These are phyloP conservation scores for Corbicula japonica DNA, from an alignment of 2,888 invertebrate genomes.

Conservation along the genomic window DNA sequence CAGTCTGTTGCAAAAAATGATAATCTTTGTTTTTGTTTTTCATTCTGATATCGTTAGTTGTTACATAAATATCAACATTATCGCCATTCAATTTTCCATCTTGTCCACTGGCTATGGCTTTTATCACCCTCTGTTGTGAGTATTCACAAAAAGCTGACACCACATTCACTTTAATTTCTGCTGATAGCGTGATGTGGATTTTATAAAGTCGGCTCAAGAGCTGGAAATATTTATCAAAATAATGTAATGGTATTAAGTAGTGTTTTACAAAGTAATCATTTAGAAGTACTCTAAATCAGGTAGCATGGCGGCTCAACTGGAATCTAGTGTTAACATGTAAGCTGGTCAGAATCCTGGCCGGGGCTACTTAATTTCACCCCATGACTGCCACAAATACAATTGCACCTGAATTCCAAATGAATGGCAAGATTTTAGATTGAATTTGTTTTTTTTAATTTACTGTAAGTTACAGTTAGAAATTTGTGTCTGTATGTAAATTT, in stretches of 20 bases:
- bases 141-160: not conserved
- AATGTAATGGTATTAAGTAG: no score
- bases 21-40: constrained; percentile 42
- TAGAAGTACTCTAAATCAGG: no score
- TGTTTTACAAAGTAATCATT: no score
- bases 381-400: no score
- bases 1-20: constrained; percentile 54
- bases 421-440: no score
- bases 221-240: constrained; percentile 32
- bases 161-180: constrained; percentile 18
- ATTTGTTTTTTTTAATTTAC: not conserved
- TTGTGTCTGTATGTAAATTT: not conserved
- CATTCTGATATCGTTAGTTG: constrained; percentile 52
- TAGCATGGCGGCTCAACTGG: no score
- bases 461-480: not conserved
- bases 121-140: constrained; percentile 8
- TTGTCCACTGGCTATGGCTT: constrained; percentile 17
- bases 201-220: constrained; percentile 18
- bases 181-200: constrained; percentile 26
- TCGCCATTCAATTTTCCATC: constrained; percentile 58
- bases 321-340: no score
- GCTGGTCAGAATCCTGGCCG: no score
- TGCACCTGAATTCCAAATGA: no score
- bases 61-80: constrained; percentile 53
- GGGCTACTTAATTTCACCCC: no score